A percentile compares a stretch with the other conserved stretches of the same genome.
phyloP scores from a whole-genome alignment of 2,113 vertebrate genomes.

The Stigmatopora nigra region DNA sequence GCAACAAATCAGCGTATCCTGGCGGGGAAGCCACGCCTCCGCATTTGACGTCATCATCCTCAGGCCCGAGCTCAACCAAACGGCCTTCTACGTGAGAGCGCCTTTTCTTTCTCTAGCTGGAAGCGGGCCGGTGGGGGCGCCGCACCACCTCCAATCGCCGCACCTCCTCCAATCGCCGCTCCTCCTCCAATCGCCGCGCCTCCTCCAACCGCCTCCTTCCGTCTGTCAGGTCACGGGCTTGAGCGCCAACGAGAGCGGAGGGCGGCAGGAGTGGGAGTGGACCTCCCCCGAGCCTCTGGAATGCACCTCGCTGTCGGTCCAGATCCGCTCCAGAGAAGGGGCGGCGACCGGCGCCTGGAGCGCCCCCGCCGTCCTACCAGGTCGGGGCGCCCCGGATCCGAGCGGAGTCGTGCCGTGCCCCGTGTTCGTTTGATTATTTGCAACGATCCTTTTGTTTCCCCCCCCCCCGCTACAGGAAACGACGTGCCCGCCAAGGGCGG shows the following conservation, averaged over 20 bases:
- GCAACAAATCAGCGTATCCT: conserved; percentile 61
- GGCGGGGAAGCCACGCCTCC: conserved; percentile 49
- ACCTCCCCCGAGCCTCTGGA: conserved; percentile 62
- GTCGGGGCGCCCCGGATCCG: conserved; percentile 25
- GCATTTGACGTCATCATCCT: conserved; percentile 65
- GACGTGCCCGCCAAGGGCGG: conserved; percentile 36
- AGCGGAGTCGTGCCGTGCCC: no score
- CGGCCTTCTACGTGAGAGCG: conserved; percentile 56
- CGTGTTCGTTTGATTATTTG: neutral
- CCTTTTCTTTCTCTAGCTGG: conserved; percentile 5
- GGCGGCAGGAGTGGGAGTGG: conserved; percentile 61
- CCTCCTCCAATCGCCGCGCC: no score
- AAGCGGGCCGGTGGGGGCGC: no score
- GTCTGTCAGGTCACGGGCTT: conserved; percentile 45
- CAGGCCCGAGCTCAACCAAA: conserved; percentile 62
- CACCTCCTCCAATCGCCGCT: no score
- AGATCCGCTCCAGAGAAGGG: conserved; percentile 58
- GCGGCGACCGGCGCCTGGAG: conserved; percentile 61
- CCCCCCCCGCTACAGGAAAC: conserved; percentile 36
- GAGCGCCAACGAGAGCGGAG: conserved; percentile 15
- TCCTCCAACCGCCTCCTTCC: no score
- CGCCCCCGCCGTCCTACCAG: conserved; percentile 34
- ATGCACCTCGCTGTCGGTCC: conserved; percentile 64
- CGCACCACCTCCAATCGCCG: no score
- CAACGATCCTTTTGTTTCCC: neutral